phyloP scores from a whole-genome alignment of 2,797 vertebrate species.

The Caiman crocodilus region DNA sequence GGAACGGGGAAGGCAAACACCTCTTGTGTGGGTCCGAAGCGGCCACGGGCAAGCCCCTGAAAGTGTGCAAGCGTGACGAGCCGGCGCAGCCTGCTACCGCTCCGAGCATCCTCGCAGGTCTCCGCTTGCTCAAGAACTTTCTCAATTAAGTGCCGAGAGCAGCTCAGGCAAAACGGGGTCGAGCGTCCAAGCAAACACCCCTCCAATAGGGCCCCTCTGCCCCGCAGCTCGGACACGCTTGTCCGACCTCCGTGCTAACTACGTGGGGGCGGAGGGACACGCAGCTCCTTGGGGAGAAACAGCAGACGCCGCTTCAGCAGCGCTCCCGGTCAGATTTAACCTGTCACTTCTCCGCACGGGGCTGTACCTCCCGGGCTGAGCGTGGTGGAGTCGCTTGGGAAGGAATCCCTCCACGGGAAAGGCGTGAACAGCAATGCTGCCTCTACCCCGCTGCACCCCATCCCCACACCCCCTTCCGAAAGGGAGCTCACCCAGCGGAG shows the following conservation, averaged over 20 bases:
- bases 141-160: not conserved
- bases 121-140: no score
- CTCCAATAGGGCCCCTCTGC: not conserved
- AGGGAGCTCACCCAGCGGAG: not conserved
- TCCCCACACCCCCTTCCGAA: not conserved
- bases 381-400: accelerated
- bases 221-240: not conserved
- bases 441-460: not conserved
- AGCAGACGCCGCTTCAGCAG: accelerated
- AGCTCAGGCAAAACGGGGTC: not conserved
- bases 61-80: not conserved
- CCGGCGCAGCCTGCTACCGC: no score
- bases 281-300: accelerated
- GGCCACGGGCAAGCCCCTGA: not conserved
- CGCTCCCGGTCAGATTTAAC: not conserved
- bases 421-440: not conserved
- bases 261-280: not conserved
- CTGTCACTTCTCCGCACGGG: accelerated
- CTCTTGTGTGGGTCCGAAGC: not conserved
- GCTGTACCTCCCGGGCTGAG: accelerated
- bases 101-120: not conserved
- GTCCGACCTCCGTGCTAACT: no score
- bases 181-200: not conserved
- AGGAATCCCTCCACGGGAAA: accelerated
- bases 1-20: no score